Evolutionary conservation across 2,113 vertebrate species (phyloP).

Genomic region (Dascyllus trimaculatus): DNA sequence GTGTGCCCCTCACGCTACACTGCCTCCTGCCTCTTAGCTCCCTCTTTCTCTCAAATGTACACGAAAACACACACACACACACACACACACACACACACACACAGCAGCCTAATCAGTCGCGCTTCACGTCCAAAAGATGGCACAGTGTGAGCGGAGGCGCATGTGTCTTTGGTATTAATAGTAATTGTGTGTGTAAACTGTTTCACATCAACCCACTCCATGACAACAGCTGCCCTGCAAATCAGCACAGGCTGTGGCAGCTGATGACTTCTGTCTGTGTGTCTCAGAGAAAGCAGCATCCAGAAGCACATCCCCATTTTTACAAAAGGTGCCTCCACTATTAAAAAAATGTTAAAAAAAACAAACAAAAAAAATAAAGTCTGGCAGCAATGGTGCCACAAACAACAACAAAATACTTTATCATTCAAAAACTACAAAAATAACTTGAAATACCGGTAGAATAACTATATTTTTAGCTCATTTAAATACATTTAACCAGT

Average conservation of each 20-base stretch:
- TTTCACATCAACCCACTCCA: constrained; percentile 78
- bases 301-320: constrained; percentile 10
- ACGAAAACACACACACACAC: constrained; percentile 33
- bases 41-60: constrained; percentile 28
- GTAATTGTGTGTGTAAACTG: constrained; percentile 88
- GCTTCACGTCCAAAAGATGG: constrained; percentile 80
- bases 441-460: too few relatives aligned
- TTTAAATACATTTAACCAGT: too few relatives aligned
- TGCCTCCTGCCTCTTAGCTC: constrained; percentile 66
- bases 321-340: neutral
- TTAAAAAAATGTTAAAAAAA: too few relatives aligned
- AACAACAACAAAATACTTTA: too few relatives aligned
- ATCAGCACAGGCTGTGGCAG: constrained; percentile 76
- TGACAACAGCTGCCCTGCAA: constrained; percentile 84
- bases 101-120: constrained; percentile 80
- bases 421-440: too few relatives aligned
- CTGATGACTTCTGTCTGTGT: constrained; percentile 67
- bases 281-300: constrained; percentile 3
- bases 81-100: constrained; percentile 49
- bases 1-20: constrained; percentile 84
- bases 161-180: constrained; percentile 85
- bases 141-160: constrained; percentile 70
- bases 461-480: too few relatives aligned
- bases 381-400: too few relatives aligned
- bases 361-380: too few relatives aligned